phyloP scores from a whole-genome alignment of 2,113 vertebrate species.

The Pelecanoides urinatrix region DNA sequence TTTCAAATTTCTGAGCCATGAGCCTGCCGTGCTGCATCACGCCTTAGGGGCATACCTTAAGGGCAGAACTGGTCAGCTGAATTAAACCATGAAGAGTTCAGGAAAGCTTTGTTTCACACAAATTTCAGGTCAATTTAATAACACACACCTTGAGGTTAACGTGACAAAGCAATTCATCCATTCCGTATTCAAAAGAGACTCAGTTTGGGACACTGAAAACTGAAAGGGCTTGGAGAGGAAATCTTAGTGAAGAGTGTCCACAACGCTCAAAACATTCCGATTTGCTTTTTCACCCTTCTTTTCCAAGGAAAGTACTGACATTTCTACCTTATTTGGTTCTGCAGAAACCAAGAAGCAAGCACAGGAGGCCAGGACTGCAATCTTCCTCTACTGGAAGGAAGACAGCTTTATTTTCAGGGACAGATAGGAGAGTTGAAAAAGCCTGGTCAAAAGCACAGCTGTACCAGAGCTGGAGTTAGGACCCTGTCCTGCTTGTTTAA shows the following conservation, averaged over 20 bases:
- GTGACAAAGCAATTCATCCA: neutral
- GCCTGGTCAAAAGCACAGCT: neutral
- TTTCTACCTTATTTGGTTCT: neutral
- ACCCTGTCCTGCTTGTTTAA: neutral
- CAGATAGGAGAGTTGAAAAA: neutral
- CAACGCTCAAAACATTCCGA: neutral
- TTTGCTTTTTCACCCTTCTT: neutral
- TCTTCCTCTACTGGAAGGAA: neutral
- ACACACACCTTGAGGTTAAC: neutral
- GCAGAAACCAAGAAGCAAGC: neutral
- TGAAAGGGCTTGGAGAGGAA: neutral
- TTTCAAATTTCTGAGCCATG: neutral
- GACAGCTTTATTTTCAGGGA: neutral
- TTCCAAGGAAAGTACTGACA: neutral
- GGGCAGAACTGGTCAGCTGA: neutral
- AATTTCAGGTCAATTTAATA: neutral
- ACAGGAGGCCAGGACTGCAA: neutral
- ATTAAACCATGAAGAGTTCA: neutral
- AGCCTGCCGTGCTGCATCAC: fast-evolving
- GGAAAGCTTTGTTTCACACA: neutral
- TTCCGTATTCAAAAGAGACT: neutral
- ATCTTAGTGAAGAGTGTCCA: neutral
- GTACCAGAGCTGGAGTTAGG: neutral
- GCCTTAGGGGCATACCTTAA: neutral
- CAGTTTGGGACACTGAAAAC: neutral